Conservation (phyloP, 2,113 vertebrate species). For the Tonatia bakeri region DNA sequence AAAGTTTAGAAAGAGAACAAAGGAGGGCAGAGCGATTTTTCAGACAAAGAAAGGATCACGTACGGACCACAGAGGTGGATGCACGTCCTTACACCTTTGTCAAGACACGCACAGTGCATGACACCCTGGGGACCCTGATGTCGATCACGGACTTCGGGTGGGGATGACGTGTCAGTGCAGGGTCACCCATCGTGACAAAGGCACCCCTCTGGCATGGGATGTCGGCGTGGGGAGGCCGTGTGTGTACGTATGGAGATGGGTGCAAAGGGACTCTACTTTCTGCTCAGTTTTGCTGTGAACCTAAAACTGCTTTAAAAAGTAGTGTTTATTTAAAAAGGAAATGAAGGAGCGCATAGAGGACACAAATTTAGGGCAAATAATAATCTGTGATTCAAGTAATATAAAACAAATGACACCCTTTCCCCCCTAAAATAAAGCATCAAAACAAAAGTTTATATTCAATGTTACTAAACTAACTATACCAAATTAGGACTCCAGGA, state of each 20-base stretch:
- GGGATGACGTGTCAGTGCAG: not conserved
- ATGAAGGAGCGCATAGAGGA: not conserved
- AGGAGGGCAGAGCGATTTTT: not conserved
- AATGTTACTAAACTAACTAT: slow-evolving; percentile 37
- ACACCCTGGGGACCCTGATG: not conserved
- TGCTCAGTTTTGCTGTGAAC: not conserved
- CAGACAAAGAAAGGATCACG: not conserved
- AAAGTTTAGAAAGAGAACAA: not conserved
- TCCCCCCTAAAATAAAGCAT: slow-evolving; percentile 8
- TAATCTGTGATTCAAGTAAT: slow-evolving; percentile 14
- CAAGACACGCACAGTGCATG: not conserved
- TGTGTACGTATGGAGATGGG: not conserved
- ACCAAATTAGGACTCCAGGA: slow-evolving; percentile 44
- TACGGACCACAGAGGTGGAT: not conserved
- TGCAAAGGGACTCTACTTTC: not conserved
- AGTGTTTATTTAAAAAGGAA: not conserved
- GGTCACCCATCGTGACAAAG: not conserved
- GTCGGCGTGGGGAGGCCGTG: not conserved
- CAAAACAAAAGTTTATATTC: slow-evolving; percentile 32
- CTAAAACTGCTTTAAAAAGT: not conserved
- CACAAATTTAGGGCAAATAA: slow-evolving; percentile 9
- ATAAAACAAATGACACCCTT: slow-evolving; percentile 4
- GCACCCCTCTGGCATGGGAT: not conserved
- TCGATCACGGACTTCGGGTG: not conserved
- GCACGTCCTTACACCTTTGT: not conserved